Evolutionary conservation across 2,888 invertebrate genomes (phyloP).

Genomic region (Drosophila vallismaia): DNA sequence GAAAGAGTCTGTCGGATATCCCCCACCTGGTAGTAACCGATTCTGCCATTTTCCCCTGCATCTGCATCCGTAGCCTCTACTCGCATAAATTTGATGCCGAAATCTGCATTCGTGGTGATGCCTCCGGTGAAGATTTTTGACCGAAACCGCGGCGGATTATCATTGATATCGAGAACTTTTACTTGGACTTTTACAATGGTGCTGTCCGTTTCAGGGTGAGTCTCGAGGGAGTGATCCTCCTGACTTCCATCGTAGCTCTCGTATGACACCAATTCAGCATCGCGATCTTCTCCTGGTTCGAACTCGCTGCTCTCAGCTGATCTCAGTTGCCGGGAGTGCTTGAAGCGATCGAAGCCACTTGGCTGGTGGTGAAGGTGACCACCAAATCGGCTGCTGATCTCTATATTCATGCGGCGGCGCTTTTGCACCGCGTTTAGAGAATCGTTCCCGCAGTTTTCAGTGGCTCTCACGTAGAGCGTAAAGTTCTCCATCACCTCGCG

Average conservation of each 20-base stretch:
- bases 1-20: constrained; percentile 92
- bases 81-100: constrained; percentile 94
- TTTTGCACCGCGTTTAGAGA: constrained; percentile 11
- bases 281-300: constrained; percentile 30
- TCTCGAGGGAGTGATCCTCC: constrained; percentile 14
- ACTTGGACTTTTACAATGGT: constrained; percentile 89
- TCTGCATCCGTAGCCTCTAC: constrained; percentile 92
- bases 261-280: constrained; percentile 36
- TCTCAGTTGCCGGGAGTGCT: constrained; percentile 71
- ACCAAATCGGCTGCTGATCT: constrained; percentile 43
- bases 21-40: constrained; percentile 91
- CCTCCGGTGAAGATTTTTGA: constrained; percentile 95
- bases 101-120: constrained; percentile 96
- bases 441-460: constrained; percentile 90
- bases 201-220: constrained; percentile 84
- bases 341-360: constrained; percentile 69
- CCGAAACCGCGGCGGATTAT: constrained; percentile 93
- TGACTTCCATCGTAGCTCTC: constrained; percentile 45
- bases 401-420: constrained; percentile 55
- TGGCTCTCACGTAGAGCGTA: constrained; percentile 90
- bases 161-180: constrained; percentile 93
- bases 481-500: constrained; percentile 89
- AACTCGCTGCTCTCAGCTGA: constrained; percentile 33
- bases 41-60: constrained; percentile 89
- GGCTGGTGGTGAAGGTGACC: constrained; percentile 24